phyloP scores from a whole-genome alignment of 1,140 invertebrate species.

The Lasioglossum baleicum region DNA sequence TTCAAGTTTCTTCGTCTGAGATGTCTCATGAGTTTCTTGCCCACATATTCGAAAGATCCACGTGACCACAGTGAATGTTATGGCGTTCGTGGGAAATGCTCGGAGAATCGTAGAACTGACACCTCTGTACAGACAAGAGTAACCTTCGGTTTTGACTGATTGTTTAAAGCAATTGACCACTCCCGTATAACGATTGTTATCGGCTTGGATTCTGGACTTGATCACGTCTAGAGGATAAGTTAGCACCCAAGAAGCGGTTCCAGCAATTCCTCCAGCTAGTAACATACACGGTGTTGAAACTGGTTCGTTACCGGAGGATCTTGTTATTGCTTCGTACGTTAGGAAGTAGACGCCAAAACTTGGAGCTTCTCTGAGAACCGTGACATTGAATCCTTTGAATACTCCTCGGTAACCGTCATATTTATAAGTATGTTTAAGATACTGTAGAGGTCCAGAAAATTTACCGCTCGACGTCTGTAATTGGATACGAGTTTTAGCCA shows the following conservation, averaged over 20 bases:
- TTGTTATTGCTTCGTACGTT: conserved; percentile 73
- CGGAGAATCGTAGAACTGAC: conserved; percentile 88
- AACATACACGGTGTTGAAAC: conserved; percentile 83
- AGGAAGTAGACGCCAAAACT: conserved; percentile 86
- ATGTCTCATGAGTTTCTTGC: background rate
- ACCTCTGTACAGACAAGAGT: conserved; percentile 85
- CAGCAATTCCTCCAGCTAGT: conserved; percentile 89
- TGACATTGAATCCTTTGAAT: conserved; percentile 88
- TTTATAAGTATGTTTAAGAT: conserved; percentile 83
- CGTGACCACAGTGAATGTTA: conserved; percentile 92
- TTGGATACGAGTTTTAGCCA: conserved; percentile 92
- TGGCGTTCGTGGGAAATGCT: conserved; percentile 95
- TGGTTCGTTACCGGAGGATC: conserved; percentile 60
- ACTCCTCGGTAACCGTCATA: conserved; percentile 85
- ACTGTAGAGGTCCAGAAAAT: conserved; percentile 82
- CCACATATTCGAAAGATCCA: conserved; percentile 83
- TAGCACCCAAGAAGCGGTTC: conserved; percentile 91
- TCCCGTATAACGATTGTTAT: conserved; percentile 84
- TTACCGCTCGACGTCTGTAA: conserved; percentile 73
- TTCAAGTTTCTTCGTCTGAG: background rate
- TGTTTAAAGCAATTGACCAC: conserved; percentile 86
- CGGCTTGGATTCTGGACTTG: conserved; percentile 92
- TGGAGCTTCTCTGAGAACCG: conserved; percentile 87
- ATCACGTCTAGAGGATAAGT: conserved; percentile 94
- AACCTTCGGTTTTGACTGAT: conserved; percentile 86